Evolutionary conservation across 1,140 invertebrate genomes (phyloP).

Genomic region (Trypoxylus dichotomus): DNA sequence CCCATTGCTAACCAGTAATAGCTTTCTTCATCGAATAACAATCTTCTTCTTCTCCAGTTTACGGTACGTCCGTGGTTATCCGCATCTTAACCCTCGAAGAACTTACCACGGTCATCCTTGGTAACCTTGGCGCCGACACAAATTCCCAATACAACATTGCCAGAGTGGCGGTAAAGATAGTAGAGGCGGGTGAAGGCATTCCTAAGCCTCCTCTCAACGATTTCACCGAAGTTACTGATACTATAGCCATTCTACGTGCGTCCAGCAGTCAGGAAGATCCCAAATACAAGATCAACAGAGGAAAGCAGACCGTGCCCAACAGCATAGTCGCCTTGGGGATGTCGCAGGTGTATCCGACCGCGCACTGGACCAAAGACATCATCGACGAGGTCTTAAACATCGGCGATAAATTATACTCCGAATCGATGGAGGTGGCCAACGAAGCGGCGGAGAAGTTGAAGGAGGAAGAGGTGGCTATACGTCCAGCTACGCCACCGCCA

Average conservation of each 20-base stretch:
- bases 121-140: slow-evolving; percentile 42
- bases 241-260: slow-evolving; percentile 44
- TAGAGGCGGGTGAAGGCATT: slow-evolving; percentile 36
- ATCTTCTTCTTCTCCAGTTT: slow-evolving; percentile 35
- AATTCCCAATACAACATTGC: slow-evolving; percentile 46
- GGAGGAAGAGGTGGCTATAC: background rate
- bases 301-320: slow-evolving; percentile 49
- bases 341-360: slow-evolving; percentile 42
- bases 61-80: slow-evolving; percentile 46
- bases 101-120: slow-evolving; percentile 38
- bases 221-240: slow-evolving; percentile 40
- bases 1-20: too few relatives aligned
- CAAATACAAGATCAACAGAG: slow-evolving; percentile 43
- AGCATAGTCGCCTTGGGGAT: slow-evolving; percentile 44
- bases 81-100: slow-evolving; percentile 39
- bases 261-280: slow-evolving; percentile 37
- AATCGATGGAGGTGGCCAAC: slow-evolving; percentile 32
- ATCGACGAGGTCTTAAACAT: slow-evolving; percentile 42
- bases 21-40: background rate
- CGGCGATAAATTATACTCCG: slow-evolving; percentile 32
- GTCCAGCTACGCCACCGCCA: background rate
- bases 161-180: slow-evolving; percentile 40
- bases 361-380: slow-evolving; percentile 44
- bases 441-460: slow-evolving; percentile 3
- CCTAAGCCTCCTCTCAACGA: slow-evolving; percentile 42